phyloP scores from a whole-genome alignment of 1,140 invertebrate species.

The Solen grandis region DNA sequence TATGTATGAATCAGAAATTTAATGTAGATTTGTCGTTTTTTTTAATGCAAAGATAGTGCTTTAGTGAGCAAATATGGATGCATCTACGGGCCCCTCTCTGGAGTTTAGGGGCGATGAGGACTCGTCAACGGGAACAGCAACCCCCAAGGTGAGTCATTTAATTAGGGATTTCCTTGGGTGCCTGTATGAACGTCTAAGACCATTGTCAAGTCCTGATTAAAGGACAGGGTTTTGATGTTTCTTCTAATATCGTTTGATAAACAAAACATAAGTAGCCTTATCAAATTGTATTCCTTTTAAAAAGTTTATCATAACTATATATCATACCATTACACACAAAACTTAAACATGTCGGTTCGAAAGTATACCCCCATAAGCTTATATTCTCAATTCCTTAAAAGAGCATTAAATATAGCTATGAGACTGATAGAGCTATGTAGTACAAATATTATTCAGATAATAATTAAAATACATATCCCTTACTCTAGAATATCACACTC shows the following conservation, averaged over 20 bases:
- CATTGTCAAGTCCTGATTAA: too few relatives aligned
- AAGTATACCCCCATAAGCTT: too few relatives aligned
- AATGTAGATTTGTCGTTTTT: constrained; percentile 5
- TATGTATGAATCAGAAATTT: constrained; percentile 16
- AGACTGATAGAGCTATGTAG: too few relatives aligned
- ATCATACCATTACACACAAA: constrained; percentile 25
- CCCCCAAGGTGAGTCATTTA: constrained; percentile 34
- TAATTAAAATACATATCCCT: too few relatives aligned
- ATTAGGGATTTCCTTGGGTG: too few relatives aligned
- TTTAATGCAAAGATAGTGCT: not conserved
- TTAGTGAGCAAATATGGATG: constrained; percentile 2
- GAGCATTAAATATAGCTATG: too few relatives aligned
- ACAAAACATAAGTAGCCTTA: not conserved
- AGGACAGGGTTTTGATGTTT: not conserved
- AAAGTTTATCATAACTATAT: not conserved
- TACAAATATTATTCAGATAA: too few relatives aligned
- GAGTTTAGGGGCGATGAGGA: constrained; percentile 38
- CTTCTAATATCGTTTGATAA: not conserved
- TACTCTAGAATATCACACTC: too few relatives aligned
- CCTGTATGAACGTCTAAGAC: too few relatives aligned
- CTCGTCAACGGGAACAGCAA: constrained; percentile 38
- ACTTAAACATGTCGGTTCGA: too few relatives aligned
- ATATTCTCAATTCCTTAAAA: too few relatives aligned
- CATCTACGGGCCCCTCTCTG: not conserved
- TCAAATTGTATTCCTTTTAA: not conserved